These are phyloP conservation scores for Seira ritae DNA, from an alignment of 2,888 invertebrate species.

Conservation along the genomic window DNA sequence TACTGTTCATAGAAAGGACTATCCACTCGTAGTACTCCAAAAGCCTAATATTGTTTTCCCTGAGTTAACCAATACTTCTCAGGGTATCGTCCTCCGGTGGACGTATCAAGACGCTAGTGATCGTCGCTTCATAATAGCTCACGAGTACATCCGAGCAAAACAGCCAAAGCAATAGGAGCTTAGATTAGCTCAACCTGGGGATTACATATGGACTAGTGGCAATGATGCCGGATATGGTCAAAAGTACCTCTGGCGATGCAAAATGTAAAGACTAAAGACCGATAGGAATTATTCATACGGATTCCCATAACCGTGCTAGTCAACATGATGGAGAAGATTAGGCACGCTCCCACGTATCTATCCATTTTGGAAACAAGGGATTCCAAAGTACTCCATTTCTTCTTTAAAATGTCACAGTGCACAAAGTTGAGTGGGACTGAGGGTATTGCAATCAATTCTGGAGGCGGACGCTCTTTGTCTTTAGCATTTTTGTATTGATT, in stretches of 20 bases:
- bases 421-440: neutral
- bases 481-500: neutral
- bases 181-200: neutral
- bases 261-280: neutral
- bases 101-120: neutral
- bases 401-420: neutral
- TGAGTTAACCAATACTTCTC: too few species aligned
- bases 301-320: too few species aligned
- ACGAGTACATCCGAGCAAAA: neutral
- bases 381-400: neutral
- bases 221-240: neutral
- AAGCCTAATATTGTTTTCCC: too few species aligned
- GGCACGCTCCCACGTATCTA: neutral
- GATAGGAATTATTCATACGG: neutral
- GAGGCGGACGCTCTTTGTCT: too few species aligned
- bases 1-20: too few species aligned
- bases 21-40: too few species aligned
- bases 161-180: neutral
- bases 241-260: neutral
- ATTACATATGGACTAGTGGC: neutral
- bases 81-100: neutral
- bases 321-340: neutral
- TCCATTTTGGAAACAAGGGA: neutral
- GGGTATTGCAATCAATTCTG: neutral
- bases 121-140: neutral